Base-by-base conservation (phyloP, 2,797 vertebrate genomes). In the Enteromius afrohamiltoni region DNA sequence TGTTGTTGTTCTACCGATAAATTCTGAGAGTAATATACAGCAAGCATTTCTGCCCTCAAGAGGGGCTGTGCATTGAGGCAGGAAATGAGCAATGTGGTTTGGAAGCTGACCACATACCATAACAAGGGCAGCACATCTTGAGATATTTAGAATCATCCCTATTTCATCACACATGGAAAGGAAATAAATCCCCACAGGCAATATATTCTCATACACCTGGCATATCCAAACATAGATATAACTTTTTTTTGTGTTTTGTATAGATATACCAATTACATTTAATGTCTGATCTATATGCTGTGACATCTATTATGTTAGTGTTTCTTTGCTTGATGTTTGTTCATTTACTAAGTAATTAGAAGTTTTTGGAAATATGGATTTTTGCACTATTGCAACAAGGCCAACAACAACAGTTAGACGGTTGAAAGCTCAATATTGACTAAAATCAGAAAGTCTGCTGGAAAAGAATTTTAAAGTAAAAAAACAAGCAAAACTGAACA, bases 291-390 rank as follows among this genome's bases (percentile, higher is more conserved):
- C 13, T 1, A 53, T 14, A 53, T 17, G 53, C 16, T 64, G 29
- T 68, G 23, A 53, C 8, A 58, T 31, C 42, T 2, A 23, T 37
- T 51, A 6, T 31, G 10, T 80, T 37, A 11, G 10, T 58, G 34
- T 60, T 21, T 8, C 29, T 73, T 64, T 64, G 29, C 69, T 26
- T 26, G 6, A 51, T 29, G 62, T 64, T 64, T 82, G 19, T 74
- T n/a, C n/a, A n/a, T n/a, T n/a, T n/a, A n/a, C n/a, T n/a, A n/a
- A n/a, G n/a, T n/a, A n/a, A n/a, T n/a, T n/a, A n/a, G n/a, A n/a
- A n/a, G n/a, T n/a, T n/a, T n/a, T 71, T 55, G 19, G 47, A 62
- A 74, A 51, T 75, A 86, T 86, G 45, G 69, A 87, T 85, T 85
- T 79, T 77, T 64, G 51, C 64, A 69, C 76, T 83, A 76, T n/a